phyloP scores from a whole-genome alignment of 2,797 vertebrate species.

The Periophthalmus magnuspinnatus region DNA sequence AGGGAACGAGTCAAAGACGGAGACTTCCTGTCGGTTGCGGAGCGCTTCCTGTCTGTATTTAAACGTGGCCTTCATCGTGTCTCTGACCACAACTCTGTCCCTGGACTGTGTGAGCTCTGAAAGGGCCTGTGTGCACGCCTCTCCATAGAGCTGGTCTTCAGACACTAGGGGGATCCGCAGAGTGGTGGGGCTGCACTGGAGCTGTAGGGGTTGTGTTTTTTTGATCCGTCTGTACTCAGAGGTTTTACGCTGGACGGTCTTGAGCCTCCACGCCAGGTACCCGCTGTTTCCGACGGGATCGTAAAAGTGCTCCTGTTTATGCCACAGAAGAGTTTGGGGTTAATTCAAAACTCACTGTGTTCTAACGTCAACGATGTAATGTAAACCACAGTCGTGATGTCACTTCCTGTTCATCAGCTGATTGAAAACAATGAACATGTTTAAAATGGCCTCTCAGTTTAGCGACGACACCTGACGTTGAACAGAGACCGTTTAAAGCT shows the following conservation, averaged over 20 bases:
- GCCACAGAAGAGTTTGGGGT: not conserved
- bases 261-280: constrained; percentile 29
- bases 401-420: no score
- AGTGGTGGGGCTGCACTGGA: not conserved
- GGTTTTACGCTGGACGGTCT: constrained; percentile 19
- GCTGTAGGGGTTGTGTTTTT: not conserved
- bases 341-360: no score
- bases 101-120: constrained; percentile 14
- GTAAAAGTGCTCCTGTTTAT: constrained; percentile 29
- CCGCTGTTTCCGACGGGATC: constrained; percentile 29
- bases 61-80: constrained; percentile 30
- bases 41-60: constrained; percentile 24
- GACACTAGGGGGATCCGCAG: constrained; percentile 2
- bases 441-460: no score
- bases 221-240: not conserved
- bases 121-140: constrained; percentile 22
- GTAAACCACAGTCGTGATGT: no score
- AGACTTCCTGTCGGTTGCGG: constrained; percentile 17
- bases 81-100: constrained; percentile 24
- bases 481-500: no score
- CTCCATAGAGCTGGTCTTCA: constrained; percentile 28
- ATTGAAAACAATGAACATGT: no score
- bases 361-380: no score
- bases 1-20: constrained; percentile 18
- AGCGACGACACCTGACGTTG: no score